Evolutionary conservation across 2,113 vertebrate species (phyloP).

Genomic region (Catharus minimus): DNA sequence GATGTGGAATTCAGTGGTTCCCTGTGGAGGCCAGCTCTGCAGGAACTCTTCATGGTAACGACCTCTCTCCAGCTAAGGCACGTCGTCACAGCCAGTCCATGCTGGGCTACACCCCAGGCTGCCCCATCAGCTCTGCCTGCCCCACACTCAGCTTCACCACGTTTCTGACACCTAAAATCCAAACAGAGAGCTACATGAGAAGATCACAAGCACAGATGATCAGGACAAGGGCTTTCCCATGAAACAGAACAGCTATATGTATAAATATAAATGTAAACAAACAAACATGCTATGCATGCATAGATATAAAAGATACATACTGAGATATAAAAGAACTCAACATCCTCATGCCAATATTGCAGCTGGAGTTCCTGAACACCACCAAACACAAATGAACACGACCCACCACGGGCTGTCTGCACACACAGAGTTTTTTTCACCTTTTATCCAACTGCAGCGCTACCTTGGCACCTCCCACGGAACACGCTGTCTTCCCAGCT

Average conservation of each 20-base stretch:
- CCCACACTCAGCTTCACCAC: not conserved
- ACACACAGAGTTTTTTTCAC: not conserved
- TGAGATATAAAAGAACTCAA: not conserved
- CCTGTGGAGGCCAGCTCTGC: slow-evolving; percentile 81
- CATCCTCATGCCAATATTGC: not conserved
- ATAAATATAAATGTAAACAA: not conserved
- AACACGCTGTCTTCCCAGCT: slow-evolving; percentile 1
- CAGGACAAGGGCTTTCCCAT: not conserved
- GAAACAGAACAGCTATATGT: not conserved
- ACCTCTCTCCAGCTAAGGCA: slow-evolving; percentile 73
- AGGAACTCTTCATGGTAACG: slow-evolving; percentile 75
- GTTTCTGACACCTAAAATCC: slow-evolving; percentile 50
- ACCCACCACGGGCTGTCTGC: not conserved
- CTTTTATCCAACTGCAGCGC: not conserved
- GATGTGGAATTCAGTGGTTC: slow-evolving; percentile 70
- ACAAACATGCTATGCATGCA: not conserved
- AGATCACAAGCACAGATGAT: no score
- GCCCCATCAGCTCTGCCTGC: not conserved
- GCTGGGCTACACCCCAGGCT: not conserved
- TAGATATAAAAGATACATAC: not conserved
- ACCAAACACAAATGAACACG: not conserved
- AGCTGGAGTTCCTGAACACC: not conserved
- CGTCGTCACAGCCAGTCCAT: slow-evolving; percentile 71
- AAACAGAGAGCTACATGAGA: not conserved
- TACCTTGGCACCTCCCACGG: not conserved